Conservation (phyloP, 2,888 invertebrate species). For the Brachypterus glaber region DNA sequence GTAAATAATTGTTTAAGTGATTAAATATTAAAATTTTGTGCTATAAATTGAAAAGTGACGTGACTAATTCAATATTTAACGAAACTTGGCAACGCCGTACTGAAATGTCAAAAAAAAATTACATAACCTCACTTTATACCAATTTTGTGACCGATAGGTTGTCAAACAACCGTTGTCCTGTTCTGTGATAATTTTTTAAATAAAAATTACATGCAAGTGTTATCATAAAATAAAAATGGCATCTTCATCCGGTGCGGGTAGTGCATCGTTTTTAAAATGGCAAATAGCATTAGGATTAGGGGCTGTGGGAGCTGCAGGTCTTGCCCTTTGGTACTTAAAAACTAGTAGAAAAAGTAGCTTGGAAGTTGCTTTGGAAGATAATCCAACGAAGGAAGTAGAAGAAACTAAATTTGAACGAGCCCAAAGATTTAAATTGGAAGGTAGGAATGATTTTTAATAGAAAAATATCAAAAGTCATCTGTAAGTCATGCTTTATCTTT, state of each 20-base stretch:
- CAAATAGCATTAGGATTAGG: conserved; percentile 77
- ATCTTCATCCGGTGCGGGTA: conserved; percentile 21
- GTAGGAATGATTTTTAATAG: no score
- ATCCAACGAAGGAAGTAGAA: conserved; percentile 23
- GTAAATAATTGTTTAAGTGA: no score
- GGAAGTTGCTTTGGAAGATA: conserved; percentile 22
- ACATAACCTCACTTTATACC: conserved; percentile 6
- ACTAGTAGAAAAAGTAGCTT: conserved; percentile 37
- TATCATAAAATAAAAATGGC: no score
- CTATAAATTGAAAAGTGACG: no score
- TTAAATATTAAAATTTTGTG: no score
- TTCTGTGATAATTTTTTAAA: no score
- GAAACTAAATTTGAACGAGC: conserved; percentile 63
- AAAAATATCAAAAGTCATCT: no score
- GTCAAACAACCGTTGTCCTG: no score
- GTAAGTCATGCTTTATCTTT: no score
- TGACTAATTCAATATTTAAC: no score
- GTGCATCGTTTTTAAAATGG: conserved; percentile 63
- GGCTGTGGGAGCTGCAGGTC: conserved; percentile 67
- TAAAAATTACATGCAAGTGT: no score
- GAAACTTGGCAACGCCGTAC: background rate
- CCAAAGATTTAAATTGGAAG: conserved; percentile 73
- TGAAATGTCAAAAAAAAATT: conserved; percentile 7
- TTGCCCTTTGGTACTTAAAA: conserved; percentile 57
- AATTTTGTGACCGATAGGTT: background rate